Base-by-base conservation (phyloP, 2,888 invertebrate genomes). In the Stictocephala bisonia region DNA sequence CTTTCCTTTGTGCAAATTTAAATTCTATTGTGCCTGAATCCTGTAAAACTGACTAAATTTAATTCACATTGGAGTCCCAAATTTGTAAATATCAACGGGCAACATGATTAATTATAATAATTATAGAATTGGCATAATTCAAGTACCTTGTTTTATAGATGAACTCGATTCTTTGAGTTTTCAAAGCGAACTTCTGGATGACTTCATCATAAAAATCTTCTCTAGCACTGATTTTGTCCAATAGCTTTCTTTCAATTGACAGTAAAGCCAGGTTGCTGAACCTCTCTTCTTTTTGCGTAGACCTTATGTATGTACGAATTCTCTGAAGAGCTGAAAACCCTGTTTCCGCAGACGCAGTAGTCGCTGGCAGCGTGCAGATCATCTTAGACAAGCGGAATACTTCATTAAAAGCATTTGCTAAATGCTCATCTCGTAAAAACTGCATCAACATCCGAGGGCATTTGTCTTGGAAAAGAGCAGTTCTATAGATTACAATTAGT, bases 261-360 rank as follows among this genome's bases (percentile, higher is more conserved):
- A 44, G 44, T 4, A 44, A 15, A 3, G 44, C 4, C 18, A 44
- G 4, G 44, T 35, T 35, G 11, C 9, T 9, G 9, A 35, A 11
- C 11, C 35, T 7, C 9, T 9, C 35, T 13, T 13, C 13, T 44
- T 3, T 3, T 44, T 44, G 44, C 44, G 4, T 7, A 3, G 44
- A 44, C 44, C 13, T 44, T 18, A 15, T 44, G 13, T 60, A 60
- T 11, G 64, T 64, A 18, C 35, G 35, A 1, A 56, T 56, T 27
- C 29, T 1, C n/a, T 56, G 20, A 15, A 66, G 29, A 22, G 11
- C 53, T 11, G 69, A 48, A 56, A 68, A 11, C 15, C 69, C 20
- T 29, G 4, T 13, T 50, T 50, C 68, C 9, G 50, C 56, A 15
- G 26, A 56, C 3, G 51, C 26, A 69, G 48, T 31, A 13, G 69